A percentile compares a stretch with the other conserved stretches of the same genome.
phyloP scores from a whole-genome alignment of 2,888 invertebrate genomes.

The Leptinotarsa rubiginosa region DNA sequence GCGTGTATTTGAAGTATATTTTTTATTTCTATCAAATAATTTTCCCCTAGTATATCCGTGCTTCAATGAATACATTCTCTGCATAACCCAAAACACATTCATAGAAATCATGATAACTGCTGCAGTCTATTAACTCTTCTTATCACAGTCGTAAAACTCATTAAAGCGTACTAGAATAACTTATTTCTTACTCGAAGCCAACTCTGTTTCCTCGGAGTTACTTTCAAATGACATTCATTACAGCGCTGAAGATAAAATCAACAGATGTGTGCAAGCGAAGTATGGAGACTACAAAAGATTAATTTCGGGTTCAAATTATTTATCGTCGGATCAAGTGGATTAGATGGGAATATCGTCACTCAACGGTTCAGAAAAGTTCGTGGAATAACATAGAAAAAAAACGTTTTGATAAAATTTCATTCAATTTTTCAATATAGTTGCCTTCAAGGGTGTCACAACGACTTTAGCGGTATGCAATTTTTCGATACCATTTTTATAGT shows the following conservation, averaged over 20 bases:
- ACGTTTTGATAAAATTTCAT: too few relatives aligned
- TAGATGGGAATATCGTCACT: not conserved
- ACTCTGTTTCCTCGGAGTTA: not conserved
- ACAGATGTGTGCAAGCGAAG: not conserved
- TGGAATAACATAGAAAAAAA: too few relatives aligned
- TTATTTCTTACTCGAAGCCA: not conserved
- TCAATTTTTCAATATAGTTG: too few relatives aligned
- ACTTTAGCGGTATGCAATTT: too few relatives aligned
- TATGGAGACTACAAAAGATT: constrained; percentile 1
- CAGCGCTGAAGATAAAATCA: not conserved
- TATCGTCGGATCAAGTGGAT: not conserved
- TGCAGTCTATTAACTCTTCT: not conserved
- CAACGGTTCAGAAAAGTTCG: not conserved
- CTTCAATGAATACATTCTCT: too few relatives aligned
- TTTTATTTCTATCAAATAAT: too few relatives aligned
- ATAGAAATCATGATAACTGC: not conserved
- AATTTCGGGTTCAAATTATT: constrained; percentile 8
- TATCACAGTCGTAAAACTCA: not conserved
- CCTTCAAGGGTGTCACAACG: too few relatives aligned
- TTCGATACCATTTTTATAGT: too few relatives aligned
- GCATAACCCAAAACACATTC: not conserved
- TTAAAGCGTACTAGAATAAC: not conserved
- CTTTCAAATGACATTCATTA: constrained; percentile 5
- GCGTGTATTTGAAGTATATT: too few relatives aligned
- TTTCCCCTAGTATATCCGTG: too few relatives aligned